These are phyloP conservation scores for Pantherophis alleghaniensis DNA, from an alignment of 2,797 vertebrate species.

Conservation along the genomic window DNA sequence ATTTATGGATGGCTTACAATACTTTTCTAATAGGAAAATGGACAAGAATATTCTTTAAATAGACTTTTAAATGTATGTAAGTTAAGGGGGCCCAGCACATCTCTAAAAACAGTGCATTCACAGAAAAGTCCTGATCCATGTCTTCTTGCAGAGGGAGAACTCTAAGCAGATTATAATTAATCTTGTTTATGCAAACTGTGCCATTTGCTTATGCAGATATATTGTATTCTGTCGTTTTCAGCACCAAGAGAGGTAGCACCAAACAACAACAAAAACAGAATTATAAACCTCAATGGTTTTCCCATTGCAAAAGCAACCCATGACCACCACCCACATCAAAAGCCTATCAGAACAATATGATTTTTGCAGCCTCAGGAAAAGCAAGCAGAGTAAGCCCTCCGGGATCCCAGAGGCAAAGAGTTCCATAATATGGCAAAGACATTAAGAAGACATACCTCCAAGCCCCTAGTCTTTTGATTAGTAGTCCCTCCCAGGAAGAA, in stretches of 20 bases:
- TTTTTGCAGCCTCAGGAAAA: background rate
- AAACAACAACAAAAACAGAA: background rate
- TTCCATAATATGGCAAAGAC: background rate
- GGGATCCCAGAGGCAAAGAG: background rate
- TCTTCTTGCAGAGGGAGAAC: background rate
- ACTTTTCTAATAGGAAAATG: background rate
- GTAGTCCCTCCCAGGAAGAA: background rate
- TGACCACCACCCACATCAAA: background rate
- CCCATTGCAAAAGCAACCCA: background rate
- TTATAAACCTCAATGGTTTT: background rate
- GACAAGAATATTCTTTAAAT: background rate
- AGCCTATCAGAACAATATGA: background rate
- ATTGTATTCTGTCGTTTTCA: background rate
- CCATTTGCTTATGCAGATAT: background rate
- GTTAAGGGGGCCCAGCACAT: background rate
- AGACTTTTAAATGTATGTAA: constrained; percentile 35
- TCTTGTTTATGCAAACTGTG: background rate
- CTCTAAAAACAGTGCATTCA: background rate
- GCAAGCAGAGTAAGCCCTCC: background rate
- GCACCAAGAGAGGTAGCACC: background rate
- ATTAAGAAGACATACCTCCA: background rate
- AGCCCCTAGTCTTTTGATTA: background rate
- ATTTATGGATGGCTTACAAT: constrained; percentile 25
- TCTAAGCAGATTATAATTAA: background rate
- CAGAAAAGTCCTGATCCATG: background rate